phyloP scores from a whole-genome alignment of 2,797 vertebrate genomes.

The Perodicticus potto region DNA sequence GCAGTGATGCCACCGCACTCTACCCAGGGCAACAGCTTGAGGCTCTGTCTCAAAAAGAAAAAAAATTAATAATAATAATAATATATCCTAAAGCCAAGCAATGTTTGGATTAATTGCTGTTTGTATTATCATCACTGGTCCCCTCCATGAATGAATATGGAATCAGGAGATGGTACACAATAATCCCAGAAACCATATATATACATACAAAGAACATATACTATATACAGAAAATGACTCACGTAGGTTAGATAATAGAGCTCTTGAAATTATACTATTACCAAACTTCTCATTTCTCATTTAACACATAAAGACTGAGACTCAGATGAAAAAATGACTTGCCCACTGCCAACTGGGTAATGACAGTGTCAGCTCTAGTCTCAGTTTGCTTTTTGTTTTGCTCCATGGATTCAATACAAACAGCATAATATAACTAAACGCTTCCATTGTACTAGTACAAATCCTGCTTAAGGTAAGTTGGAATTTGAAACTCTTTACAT shows the following conservation, averaged over 20 bases:
- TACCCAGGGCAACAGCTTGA: too few species aligned
- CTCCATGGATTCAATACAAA: background rate
- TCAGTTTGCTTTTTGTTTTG: background rate
- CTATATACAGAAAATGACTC: background rate
- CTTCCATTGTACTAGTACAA: slow-evolving; percentile 5
- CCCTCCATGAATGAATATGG: slow-evolving; percentile 6
- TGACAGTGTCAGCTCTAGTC: background rate
- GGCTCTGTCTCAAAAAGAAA: too few species aligned
- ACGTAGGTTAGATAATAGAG: background rate
- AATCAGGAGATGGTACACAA: slow-evolving; percentile 4
- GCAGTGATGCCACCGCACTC: too few species aligned
- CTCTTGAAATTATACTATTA: slow-evolving; percentile 4
- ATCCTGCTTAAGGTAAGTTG: background rate
- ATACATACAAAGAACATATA: background rate
- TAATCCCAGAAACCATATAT: slow-evolving; percentile 46
- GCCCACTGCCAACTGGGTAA: background rate
- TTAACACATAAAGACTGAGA: background rate
- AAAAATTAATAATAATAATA: background rate
- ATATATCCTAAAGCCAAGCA: slow-evolving; percentile 41
- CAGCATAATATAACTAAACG: background rate
- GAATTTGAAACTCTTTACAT: slow-evolving; percentile 58
- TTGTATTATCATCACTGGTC: slow-evolving; percentile 17
- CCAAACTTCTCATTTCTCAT: background rate
- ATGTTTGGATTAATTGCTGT: slow-evolving; percentile 58
- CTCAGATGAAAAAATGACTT: background rate